Evolutionary conservation across 2,113 vertebrate genomes (phyloP), one percentile per base, ranked within the genome.

Genomic region (Abramis brama): DNA sequence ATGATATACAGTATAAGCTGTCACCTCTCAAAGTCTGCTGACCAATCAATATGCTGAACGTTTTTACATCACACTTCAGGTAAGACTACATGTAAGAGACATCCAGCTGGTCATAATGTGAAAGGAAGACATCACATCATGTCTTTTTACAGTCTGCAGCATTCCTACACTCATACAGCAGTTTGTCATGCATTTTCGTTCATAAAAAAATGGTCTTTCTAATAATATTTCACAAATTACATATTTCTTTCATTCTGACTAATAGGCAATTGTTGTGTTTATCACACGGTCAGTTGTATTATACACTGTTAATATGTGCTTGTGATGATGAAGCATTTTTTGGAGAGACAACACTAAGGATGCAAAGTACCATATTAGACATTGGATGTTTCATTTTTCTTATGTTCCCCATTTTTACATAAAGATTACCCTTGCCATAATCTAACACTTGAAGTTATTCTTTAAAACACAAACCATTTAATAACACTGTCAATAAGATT

Each of bases 11-110:
- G 12, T 83, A 79, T 59, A 84, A 66, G 55, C 47, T 59, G 60
- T 85, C 76, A 79, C 13, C 27, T 77, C 60, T 78, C 45, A 79
- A 39, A 78, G 60, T 57, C 60, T 70, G 84, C 76, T 68, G 59
- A 85, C 84, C 62, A 43, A 79, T 85, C 62, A 82, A 82, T 82
- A 33, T 23, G 36, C 79, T 50, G 39, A 27, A 66, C 10, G 15
- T 21, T 66, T 47, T 66, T 66, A 50, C 33, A 62, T 79, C 21
- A 39, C 36, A 60, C 57, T 45, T 79, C 45, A 39, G 75, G 47
- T 15, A 78, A 57, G 19, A 36, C 2, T 78, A 57, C 52, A 59
- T 23, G 21, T 36, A 36, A 43, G 6, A 60, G 33, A 43, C 23
- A 1, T 57, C 27, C 21, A 60, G 55, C 52, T 79, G 55, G 30